Base-by-base conservation (phyloP, 2,113 vertebrate genomes). In the Neotoma lepida region DNA sequence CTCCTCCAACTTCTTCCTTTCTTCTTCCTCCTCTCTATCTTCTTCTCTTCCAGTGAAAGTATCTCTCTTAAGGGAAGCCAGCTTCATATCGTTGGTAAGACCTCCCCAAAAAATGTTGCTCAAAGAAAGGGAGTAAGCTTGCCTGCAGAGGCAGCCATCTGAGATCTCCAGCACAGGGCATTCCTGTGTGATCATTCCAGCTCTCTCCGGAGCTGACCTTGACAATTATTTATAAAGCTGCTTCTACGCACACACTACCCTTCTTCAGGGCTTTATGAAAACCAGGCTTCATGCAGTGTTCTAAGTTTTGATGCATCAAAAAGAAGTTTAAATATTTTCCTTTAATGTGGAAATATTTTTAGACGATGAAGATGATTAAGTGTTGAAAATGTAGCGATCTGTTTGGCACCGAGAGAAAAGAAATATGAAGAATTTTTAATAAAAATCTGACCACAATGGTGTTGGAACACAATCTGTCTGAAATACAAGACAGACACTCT, bases 371-470 rank as follows among this genome's bases (percentile, higher is more conserved):
- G 97, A 97, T 97, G 97, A 97, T 97, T 97, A 97, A 97, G 97
- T 97, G 97, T 96, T 97, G 97, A 97, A 97, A 97, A 97, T 63
- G 90, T 92, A 96, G 97, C 17, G 94, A 97, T 97, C 97, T 97
- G 88, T 94, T 97, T 97, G 97, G 97, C 97, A 97, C 93, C 0
- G 13, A 96, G 96, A 97, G 96, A 97, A 97, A 97, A 97, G 97
- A 97, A 97, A 96, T 97, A 97, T 96, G 97, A 97, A 97, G 96
- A 97, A 97, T 97, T 97, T 97, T 97, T 97, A 97, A 97, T 97
- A 97, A 97, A 97, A 97, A 95, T 96, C 96, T 96, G 95, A 97
- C 97, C 97, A 97, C 97, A 97, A 51, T 96, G 97, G 95, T 96
- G 96, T 94, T 97, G 97, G 97, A 97, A 97, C 94, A 97, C 96